Base-by-base conservation (phyloP, 1,140 invertebrate species). In the Diorhabda sublineata region DNA sequence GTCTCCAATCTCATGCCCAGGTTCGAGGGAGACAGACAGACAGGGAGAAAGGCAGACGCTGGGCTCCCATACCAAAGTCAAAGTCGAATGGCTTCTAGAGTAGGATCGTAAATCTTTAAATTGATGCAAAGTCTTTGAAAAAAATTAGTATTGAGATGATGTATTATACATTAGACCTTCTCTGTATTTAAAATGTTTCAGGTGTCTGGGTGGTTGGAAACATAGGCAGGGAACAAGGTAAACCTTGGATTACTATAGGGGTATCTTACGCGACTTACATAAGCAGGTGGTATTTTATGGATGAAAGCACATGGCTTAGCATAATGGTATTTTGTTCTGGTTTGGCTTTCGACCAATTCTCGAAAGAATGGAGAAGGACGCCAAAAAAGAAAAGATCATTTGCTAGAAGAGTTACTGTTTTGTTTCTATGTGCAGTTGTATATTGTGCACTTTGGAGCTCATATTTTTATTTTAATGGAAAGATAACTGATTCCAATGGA, bases 141-240 rank as follows among this genome's bases (percentile, higher is more conserved):
- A 42, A 59, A 7, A 7, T 44, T 47, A n/a, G 42, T 8, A 4
- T 44, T 41, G 26, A 26, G 26, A 26, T 26, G 26, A 26, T 26
- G 26, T 26, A 26, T 26, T 26, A 26, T 26, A 26, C 26, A 26
- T 26, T 26, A 26, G 26, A 26, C 26, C 26, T 26, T 26, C 26
- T 26, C 26, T 26, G 26, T 26, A 26, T 26, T 26, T 26, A 26
- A 26, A 8, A 42, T 76, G 74, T 82, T 79, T 58, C 77, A 95
- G 95, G 94, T 77, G 91, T 96, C 0, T 93, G 94, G 90, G 82
- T 89, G 2, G 91, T 97, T 7, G 95, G 94, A 8, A 98, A 97
- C 78, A 91, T 97, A 76, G 95, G 95, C 0, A 84, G 89, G 59
- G 89, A 96, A 78, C 73, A 70, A 63, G 80, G 80, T 1, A 73